Base-by-base conservation (phyloP, 2,888 invertebrate species). In the Scaptomyza parva region DNA sequence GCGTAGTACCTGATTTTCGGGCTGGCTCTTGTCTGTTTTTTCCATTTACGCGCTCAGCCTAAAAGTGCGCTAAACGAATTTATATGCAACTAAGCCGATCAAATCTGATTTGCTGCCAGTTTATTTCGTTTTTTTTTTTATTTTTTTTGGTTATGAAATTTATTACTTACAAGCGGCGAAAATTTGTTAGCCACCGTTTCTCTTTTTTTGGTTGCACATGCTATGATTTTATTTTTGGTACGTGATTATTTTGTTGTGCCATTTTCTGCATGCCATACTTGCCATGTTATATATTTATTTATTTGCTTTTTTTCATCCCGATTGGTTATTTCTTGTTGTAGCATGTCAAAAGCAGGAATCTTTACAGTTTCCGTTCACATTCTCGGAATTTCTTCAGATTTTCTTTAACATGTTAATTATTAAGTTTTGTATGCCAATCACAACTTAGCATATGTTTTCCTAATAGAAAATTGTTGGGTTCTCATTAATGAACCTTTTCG, bases 81-180 rank as follows among this genome's bases (percentile, higher is more conserved):
- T 76, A 66, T 60, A 62, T 74, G 64, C 86, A 69, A 74, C 81
- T 74, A 86, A 86, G 83, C 83, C 67, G 64, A 58, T 76, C 70
- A 83, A 86, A 84, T 81, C 62, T 76, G 76, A 84, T 83, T 81
- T 84, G 24, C 44, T 39, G 51, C 45, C 61, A 12, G 48, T 52
- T 35, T 35, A 7, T 14, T 7, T n/a, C n/a, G n/a, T n/a, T 35
- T 7, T 28, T 39, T 48, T 67, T 53, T 33, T n/a, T 20, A 8
- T 8, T 18, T 62, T 44, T 55, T 45, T 45, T 20, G 18, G 33
- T 60, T 35, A 7, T 11, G 33, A 18, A 70, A 70, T 64, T 51
- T 64, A 55, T 59, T 64, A 60, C 24, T 41, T 67, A 51, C 51
- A 39, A 50, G 41, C 24, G 41, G 20, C 37, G 30, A 51, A 55